phyloP scores from a whole-genome alignment of 2,888 invertebrate genomes.

The Muscina levida region DNA sequence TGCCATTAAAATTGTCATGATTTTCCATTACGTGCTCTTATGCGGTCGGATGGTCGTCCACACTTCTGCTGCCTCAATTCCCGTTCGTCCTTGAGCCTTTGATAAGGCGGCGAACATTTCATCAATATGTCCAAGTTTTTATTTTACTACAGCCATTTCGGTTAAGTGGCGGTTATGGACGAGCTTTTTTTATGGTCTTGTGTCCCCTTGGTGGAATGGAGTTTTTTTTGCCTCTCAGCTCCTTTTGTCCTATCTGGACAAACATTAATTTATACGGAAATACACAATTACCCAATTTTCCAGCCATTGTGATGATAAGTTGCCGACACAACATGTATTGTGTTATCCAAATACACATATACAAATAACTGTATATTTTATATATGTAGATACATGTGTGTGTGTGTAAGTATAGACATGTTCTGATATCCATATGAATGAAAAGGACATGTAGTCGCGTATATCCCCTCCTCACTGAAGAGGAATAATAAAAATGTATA shows the following conservation, averaged over 20 bases:
- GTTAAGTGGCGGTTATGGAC: constrained; percentile 47
- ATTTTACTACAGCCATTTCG: constrained; percentile 46
- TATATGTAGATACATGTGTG: not conserved
- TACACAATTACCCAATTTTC: constrained; percentile 65
- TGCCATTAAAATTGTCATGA: constrained; percentile 65
- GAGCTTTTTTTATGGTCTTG: constrained; percentile 10
- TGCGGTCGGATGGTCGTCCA: not conserved
- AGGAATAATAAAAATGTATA: constrained; percentile 52
- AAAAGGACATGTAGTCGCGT: not conserved
- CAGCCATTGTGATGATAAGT: constrained; percentile 42
- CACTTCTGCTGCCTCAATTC: not conserved
- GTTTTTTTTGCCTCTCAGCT: constrained; percentile 6
- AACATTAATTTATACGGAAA: constrained; percentile 65
- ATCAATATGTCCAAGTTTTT: constrained; percentile 60
- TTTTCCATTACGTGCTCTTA: constrained; percentile 53
- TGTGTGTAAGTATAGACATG: not conserved
- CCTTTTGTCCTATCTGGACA: constrained; percentile 57
- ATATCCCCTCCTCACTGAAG: constrained; percentile 43
- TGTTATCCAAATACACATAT: constrained; percentile 20
- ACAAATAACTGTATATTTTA: too few relatives aligned
- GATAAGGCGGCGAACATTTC: constrained; percentile 58
- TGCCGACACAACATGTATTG: constrained; percentile 17
- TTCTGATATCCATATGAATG: not conserved
- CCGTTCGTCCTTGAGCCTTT: constrained; percentile 28
- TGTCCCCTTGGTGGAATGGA: constrained; percentile 2